Conservation (phyloP, 2,797 vertebrate genomes). For the Cyclura pinguis region DNA sequence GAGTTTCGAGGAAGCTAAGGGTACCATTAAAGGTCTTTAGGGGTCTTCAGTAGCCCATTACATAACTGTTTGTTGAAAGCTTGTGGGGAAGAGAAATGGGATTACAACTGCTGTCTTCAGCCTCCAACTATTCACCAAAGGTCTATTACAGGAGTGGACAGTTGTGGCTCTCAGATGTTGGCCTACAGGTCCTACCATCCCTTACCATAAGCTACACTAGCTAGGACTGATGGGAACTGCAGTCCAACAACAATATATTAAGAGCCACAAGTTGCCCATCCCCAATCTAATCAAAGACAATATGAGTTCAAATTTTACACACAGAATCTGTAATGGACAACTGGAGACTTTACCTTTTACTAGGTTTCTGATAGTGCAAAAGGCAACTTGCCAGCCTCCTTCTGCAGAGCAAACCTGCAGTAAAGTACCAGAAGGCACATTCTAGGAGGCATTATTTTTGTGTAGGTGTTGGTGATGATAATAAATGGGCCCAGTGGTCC, state of each 20-base stretch:
- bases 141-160: background rate
- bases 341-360: background rate
- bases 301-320: background rate
- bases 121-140: no score
- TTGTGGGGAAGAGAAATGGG: background rate
- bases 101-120: background rate
- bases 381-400: background rate
- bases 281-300: background rate
- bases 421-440: background rate
- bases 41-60: no score
- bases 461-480: background rate
- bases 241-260: background rate
- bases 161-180: background rate
- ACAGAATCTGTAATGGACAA: background rate
- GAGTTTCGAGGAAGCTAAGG: background rate
- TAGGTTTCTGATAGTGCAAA: background rate
- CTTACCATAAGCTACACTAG: background rate
- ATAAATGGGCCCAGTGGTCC: background rate
- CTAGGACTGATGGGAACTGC: background rate
- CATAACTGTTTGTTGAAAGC: background rate
- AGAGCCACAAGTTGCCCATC: background rate
- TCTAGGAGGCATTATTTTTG: background rate
- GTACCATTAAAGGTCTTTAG: background rate
- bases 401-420: background rate
- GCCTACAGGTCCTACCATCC: background rate